phyloP scores from a whole-genome alignment of 2,113 vertebrate species.

The Anarhynchus alexandrinus region DNA sequence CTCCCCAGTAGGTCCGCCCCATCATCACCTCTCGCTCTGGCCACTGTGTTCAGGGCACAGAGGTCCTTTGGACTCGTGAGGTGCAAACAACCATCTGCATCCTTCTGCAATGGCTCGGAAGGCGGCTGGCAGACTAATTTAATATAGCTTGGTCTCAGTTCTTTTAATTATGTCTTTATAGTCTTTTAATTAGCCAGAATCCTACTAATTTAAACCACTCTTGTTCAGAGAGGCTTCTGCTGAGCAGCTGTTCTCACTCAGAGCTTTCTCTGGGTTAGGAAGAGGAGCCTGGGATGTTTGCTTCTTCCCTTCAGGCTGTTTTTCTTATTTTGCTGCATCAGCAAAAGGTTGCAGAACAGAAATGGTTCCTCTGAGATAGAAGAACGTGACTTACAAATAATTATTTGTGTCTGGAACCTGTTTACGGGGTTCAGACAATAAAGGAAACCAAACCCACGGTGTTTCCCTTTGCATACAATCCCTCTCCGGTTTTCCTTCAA shows the following conservation, averaged over 20 bases:
- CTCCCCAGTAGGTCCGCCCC: not conserved
- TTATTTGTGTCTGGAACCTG: conserved; percentile 42
- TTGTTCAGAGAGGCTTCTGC: conserved; percentile 31
- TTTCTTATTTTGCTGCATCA: conserved; percentile 57
- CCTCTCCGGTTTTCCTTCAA: not conserved
- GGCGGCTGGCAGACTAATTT: conserved; percentile 42
- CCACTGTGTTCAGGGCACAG: not conserved
- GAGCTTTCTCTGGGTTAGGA: conserved; percentile 27
- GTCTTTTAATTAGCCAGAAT: conserved; percentile 69
- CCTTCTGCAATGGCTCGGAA: not conserved
- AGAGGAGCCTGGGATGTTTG: conserved; percentile 8
- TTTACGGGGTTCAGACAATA: conserved; percentile 14
- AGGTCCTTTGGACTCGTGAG: not conserved
- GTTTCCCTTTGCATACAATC: not conserved
- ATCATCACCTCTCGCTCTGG: not conserved
- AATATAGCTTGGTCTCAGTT: conserved; percentile 40
- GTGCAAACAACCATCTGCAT: not conserved
- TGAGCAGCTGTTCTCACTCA: conserved; percentile 62
- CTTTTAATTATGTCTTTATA: conserved; percentile 68
- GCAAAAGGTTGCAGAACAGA: conserved; percentile 29
- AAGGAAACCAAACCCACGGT: not conserved
- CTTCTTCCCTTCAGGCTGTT: conserved; percentile 51
- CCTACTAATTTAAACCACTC: conserved; percentile 66
- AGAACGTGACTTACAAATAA: conserved; percentile 45
- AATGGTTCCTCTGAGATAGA: conserved; percentile 51